Evolutionary conservation across 92 coral and sea anemone species (phyloP).

Genomic region (Diadumene lineata): DNA sequence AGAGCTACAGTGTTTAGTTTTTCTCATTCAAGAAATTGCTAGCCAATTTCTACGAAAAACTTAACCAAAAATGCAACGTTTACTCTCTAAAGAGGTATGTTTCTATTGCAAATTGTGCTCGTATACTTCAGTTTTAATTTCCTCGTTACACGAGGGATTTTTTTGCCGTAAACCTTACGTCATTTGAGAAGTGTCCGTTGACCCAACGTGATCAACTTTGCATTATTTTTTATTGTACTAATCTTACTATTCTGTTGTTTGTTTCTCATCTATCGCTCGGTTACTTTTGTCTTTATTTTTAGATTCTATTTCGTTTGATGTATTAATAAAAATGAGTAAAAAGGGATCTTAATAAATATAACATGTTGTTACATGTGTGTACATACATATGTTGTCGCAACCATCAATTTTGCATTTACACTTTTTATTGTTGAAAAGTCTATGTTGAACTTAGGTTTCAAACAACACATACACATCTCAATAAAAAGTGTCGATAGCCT

Average conservation of each 20-base stretch:
- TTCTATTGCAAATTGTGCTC: not conserved
- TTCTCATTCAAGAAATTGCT: conserved; percentile 25
- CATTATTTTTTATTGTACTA: not conserved
- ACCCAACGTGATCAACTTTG: not conserved
- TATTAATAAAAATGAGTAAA: too few relatives aligned
- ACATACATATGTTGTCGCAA: too few relatives aligned
- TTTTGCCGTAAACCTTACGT: conserved; percentile 5
- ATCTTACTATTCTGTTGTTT: not conserved
- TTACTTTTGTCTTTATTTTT: too few relatives aligned
- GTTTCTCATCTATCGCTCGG: not conserved
- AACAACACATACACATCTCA: too few relatives aligned
- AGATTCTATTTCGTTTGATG: not conserved
- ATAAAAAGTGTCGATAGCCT: too few relatives aligned
- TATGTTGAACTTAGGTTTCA: too few relatives aligned
- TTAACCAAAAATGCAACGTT: conserved; percentile 66
- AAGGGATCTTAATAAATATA: too few relatives aligned
- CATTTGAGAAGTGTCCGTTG: not conserved
- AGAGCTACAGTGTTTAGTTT: conserved; percentile 23
- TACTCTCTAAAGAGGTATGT: conserved; percentile 67
- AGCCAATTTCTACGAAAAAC: conserved; percentile 10
- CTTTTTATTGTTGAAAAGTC: too few relatives aligned
- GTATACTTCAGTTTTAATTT: not conserved
- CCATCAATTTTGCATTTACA: too few relatives aligned
- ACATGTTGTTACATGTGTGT: too few relatives aligned
- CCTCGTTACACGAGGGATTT: not conserved